phyloP scores from a whole-genome alignment of 2,888 invertebrate genomes.

The Habroteleia sp. region DNA sequence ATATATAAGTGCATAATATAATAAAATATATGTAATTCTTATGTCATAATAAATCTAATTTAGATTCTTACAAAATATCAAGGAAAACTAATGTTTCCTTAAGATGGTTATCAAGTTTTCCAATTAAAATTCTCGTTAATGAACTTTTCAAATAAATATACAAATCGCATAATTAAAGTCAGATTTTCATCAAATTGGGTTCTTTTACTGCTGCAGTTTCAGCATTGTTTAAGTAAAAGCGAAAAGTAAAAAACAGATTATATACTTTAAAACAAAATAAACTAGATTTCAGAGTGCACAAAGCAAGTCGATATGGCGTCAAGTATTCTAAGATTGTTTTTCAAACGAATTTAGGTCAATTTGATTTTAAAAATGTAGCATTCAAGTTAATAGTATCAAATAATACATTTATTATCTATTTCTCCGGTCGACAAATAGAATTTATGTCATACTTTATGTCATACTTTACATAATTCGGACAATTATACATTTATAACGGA shows the following conservation, averaged over 20 bases:
- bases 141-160: conserved; percentile 12
- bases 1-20: no score
- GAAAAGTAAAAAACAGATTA: no score
- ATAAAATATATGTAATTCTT: no score
- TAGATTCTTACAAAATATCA: no score
- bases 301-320: background rate
- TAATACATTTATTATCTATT: conserved; percentile 2
- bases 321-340: background rate
- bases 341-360: conserved; percentile 11
- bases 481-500: background rate
- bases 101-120: conserved; percentile 20
- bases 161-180: conserved; percentile 11
- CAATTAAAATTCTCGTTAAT: conserved; percentile 17
- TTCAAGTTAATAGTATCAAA: conserved; percentile 1
- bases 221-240: background rate
- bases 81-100: no score
- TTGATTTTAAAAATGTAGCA: conserved; percentile 8
- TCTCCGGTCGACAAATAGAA: background rate
- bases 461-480: no score
- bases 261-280: no score
- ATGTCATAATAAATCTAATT: no score
- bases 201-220: background rate
- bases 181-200: background rate
- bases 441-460: no score
- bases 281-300: no score